These are phyloP conservation scores for Pyrrhia umbra DNA, from an alignment of 2,888 invertebrate species.

Conservation along the genomic window DNA sequence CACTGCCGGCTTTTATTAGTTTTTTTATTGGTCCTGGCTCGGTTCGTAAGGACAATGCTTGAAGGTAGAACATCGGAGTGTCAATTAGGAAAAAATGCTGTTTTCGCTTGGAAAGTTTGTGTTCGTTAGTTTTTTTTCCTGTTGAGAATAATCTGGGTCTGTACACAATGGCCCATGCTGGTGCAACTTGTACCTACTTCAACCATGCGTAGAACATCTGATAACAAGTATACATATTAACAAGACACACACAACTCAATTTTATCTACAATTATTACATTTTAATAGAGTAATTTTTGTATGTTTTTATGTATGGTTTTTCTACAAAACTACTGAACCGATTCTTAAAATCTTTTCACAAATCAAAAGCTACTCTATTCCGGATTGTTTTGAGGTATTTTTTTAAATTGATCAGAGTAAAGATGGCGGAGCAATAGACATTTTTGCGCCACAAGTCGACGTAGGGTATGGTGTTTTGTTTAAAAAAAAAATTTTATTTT, in stretches of 20 bases:
- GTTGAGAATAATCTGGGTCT: neutral
- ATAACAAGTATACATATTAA: neutral
- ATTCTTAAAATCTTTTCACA: neutral
- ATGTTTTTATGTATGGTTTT: no score
- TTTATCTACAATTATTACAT: no score
- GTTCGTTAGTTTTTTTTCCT: slow-evolving; percentile 3
- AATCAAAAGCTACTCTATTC: neutral
- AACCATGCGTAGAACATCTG: neutral
- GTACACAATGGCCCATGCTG: neutral
- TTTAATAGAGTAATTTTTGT: no score
- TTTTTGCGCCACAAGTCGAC: no score
- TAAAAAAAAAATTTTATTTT: no score
- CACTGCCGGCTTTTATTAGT: slow-evolving; percentile 66
- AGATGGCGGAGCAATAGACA: no score
- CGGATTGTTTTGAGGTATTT: no score
- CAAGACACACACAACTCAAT: no score
- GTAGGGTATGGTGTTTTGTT: no score
- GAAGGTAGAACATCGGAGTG: slow-evolving; percentile 42
- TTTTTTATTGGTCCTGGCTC: slow-evolving; percentile 70
- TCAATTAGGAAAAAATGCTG: slow-evolving; percentile 60
- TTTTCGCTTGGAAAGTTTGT: slow-evolving; percentile 12
- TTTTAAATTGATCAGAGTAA: neutral
- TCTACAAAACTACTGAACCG: neutral
- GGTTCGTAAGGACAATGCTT: slow-evolving; percentile 55
- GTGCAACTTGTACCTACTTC: neutral